These are phyloP conservation scores for Heptranchias perlo DNA, from an alignment of 2,113 vertebrate genomes.

Conservation along the genomic window DNA sequence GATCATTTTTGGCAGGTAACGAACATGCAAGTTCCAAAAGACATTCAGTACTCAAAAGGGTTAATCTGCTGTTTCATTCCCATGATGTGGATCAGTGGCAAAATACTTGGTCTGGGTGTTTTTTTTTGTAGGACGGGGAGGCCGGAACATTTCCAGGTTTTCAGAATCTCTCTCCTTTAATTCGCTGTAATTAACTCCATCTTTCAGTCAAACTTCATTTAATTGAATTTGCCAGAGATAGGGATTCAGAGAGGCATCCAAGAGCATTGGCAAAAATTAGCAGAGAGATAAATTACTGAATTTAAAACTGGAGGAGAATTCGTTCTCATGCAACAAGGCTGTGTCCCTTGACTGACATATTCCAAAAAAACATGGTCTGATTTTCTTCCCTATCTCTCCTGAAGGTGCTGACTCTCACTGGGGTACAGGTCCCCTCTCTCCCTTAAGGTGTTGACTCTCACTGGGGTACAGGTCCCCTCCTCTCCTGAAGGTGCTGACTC, in stretches of 20 bases:
- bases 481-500: too few species aligned
- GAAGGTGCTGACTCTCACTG: background rate
- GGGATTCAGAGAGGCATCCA: background rate
- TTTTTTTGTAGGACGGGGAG: too few species aligned
- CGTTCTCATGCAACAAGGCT: background rate
- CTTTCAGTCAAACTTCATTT: background rate
- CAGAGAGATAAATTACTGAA: background rate
- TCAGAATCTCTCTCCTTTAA: background rate
- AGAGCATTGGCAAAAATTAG: background rate
- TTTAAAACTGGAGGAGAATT: background rate
- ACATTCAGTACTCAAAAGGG: too few species aligned
- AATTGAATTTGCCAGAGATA: background rate
- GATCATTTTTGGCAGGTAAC: too few species aligned
- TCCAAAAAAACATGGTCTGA: background rate
- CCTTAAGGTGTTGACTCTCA: too few species aligned
- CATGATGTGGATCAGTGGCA: too few species aligned
- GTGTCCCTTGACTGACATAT: background rate
- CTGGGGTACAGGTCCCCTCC: too few species aligned
- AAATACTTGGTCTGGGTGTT: too few species aligned
- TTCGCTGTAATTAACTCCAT: background rate
- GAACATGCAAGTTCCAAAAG: too few species aligned
- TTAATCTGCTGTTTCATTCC: too few species aligned
- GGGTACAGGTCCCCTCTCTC: too few species aligned
- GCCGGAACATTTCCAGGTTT: background rate
- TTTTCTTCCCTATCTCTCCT: background rate